Base-by-base conservation (phyloP, 2,113 vertebrate species). In the Rhea americana region DNA sequence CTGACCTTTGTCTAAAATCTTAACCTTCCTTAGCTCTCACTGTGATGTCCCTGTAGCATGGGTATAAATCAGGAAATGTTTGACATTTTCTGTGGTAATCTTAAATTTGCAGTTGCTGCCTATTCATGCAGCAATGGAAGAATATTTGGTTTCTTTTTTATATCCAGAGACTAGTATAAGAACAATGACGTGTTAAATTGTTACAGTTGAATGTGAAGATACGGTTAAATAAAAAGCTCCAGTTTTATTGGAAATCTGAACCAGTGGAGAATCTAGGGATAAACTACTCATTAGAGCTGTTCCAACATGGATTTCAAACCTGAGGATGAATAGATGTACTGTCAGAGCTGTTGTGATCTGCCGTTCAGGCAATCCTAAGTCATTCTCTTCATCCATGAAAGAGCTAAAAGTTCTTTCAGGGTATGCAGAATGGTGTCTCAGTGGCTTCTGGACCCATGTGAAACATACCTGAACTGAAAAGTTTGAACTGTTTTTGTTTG, bases 221-320 rank as follows among this genome's bases (percentile, higher is more conserved):
- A 51, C 11, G 30, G 80, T 83, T 68, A 90, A 95, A 90, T 66
- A 81, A 50, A 80, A 83, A 93, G 55, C 63, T 85, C 35, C 35
- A 65, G 22, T 88, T 86, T 63, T 78, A 26, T 43, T 90, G 68
- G 47, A 95, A 95, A 78, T 74, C 41, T 77, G 35, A 93, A 78
- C 90, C 73, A 83, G 59, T 51, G n/a, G 26, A 3, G 11, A 93
- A 26, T 68, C 37, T 78, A 14, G 74, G 70, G 43, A 71, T 47
- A 81, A 71, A 75, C 45, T 71, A 73, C 22, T 77, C 83, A 45
- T 9, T 59, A 83, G 25, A 14, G 16, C 14, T 75, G 35, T 90
- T 94, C 78, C 45, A 77, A 26, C 7, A 14, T 55, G 80, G 58
- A 88, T 85, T 93, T 74, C 65, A 82, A 71, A 84, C 65, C 55